Base-by-base conservation (phyloP, 2,888 invertebrate species). In the Lordiphosa fenestrarum region DNA sequence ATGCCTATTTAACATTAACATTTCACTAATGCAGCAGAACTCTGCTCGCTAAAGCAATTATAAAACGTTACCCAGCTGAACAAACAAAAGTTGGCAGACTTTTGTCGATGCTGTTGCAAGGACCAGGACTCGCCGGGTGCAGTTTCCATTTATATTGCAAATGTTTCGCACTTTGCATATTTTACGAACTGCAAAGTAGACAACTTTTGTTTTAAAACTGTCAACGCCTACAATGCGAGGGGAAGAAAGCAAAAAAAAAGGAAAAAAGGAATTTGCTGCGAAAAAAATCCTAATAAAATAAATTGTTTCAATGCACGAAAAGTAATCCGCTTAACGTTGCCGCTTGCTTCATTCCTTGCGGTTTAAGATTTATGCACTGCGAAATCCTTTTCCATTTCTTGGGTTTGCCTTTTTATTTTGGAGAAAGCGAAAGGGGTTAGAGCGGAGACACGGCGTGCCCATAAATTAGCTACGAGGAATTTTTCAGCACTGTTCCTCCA, bases 171-270 rank as follows among this genome's bases (percentile, higher is more conserved):
- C 48, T 55, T 23, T 63, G 77, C 61, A 81, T 77, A 70, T 77
- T 83, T 83, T 73, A 76, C 77, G 55, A 76, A 76, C 81, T 80
- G 76, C 84, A 73, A 80, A 80, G 73, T 69, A 76, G 84, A 76
- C 76, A 83, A 76, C 62, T 83, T 83, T 76, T 80, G 81, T 70
- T 83, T 83, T 84, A 77, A 81, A 77, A 84, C 76, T 81, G 81
- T 84, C 84, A 81, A 73, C 84, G 77, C 77, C 77, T 73, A 77
- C 77, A 15, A 54, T 30, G 46, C 36, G 19, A 39, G 15, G 23
- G 36, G 12, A 35, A 38, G 25, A 49, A 56, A 21, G 7, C 47
- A 25, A 21, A 41, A 47, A 37, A 25, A 39, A 47, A 65, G 48
- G 19, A 25, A 46, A n/a, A n/a, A n/a, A n/a, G n/a, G n/a, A n/a